Evolutionary conservation across 2,113 vertebrate species (phyloP), one percentile per base, ranked within the genome.

Genomic region (Aldabrachelys gigantea): DNA sequence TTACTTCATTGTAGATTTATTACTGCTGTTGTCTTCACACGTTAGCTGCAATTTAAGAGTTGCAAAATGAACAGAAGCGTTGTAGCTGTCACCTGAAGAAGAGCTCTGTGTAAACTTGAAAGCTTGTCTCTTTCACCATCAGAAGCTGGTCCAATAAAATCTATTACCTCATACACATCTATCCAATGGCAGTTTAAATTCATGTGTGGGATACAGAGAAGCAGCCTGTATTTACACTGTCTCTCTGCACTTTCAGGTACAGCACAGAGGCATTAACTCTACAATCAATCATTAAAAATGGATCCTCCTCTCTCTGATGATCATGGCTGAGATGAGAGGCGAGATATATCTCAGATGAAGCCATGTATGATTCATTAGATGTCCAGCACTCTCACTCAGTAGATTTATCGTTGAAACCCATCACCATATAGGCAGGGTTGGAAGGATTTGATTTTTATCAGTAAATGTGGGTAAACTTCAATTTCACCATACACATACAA

Each of bases 251-350:
- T 65, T 80, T 83, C 69, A 94, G 75, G 44, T 89, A 80, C 62
- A 95, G 85, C 72, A 90, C 0, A 4, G 80, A 93, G 88, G 93
- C 94, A 53, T 89, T 97, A 97, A 90, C 90, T 94, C 85, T 84
- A 44, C 84, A 94, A 97, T 52, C 50, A 17, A 44, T 94, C 95
- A 94, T 87, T 93, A 96, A 91, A 80, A 57, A 85, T 16, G 2
- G 22, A 56, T 90, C 52, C 75, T 47, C 13, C 85, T 91, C 93
- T 96, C 79, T 96, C 56, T 97, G 31, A 35, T 91, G 72, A 87
- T 84, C 79, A 57, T 84, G 72, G 41, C 89, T 87, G 50, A 95
- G 87, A 88, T 85, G 29, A 93, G 92, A 97, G 41, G 84, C 35
- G 93, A 96, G 80, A 97, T 81, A 59, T 59, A 92, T 78, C 38